Percentiles rank a stretch among this genome's conserved stretches.
Evolutionary conservation across 2,113 vertebrate genomes (phyloP).

Genomic region (Mohoua ochrocephala): DNA sequence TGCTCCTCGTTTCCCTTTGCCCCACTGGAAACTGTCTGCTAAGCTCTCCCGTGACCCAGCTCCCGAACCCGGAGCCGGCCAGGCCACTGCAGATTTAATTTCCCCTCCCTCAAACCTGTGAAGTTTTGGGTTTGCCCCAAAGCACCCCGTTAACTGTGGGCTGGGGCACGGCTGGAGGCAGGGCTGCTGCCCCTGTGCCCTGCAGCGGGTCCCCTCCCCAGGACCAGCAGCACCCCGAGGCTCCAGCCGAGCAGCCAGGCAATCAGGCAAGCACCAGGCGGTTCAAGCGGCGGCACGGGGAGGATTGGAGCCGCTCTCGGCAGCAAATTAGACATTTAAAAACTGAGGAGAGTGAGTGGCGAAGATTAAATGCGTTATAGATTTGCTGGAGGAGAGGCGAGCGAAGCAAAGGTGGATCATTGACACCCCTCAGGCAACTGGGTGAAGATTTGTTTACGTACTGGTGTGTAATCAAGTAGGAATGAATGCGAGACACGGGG

Average conservation of each 20-base stretch:
- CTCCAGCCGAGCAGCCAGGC: background rate
- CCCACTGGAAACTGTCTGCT: background rate
- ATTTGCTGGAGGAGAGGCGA: slow-evolving; percentile 58
- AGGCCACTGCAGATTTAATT: background rate
- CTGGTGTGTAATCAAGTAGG: slow-evolving; percentile 25
- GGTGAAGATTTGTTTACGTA: background rate
- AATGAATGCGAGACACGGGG: background rate
- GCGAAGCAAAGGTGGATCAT: slow-evolving; percentile 32
- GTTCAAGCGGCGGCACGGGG: background rate
- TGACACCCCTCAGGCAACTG: slow-evolving; percentile 42
- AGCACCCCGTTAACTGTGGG: rapidly evolving
- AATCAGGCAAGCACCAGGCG: background rate
- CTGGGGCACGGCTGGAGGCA: background rate
- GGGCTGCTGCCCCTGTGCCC: background rate
- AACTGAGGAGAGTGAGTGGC: slow-evolving; percentile 35
- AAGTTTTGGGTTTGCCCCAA: rapidly evolving
- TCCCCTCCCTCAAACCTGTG: background rate
- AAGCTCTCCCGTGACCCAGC: background rate
- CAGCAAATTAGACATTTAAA: slow-evolving; percentile 68
- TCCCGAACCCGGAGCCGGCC: background rate
- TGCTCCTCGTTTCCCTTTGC: background rate
- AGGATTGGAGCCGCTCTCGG: background rate
- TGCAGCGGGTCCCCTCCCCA: background rate
- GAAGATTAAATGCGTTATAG: slow-evolving; percentile 65
- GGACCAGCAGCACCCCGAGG: rapidly evolving